Conservation (phyloP, 2,797 vertebrate genomes). For the Myotis myotis region DNA sequence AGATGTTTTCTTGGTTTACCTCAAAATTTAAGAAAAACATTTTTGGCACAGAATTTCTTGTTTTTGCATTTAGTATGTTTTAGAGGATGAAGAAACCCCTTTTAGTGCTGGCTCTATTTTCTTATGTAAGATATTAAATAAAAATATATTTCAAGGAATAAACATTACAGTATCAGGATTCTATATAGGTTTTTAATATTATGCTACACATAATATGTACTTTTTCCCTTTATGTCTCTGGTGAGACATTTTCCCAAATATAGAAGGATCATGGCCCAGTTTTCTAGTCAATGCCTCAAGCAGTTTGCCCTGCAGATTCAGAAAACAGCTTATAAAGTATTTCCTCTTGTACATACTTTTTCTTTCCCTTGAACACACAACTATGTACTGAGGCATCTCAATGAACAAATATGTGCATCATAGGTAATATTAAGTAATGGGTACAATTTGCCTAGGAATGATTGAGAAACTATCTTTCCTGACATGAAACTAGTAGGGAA, state of each 20-base stretch:
- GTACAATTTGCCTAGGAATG: not conserved
- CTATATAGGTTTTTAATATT: not conserved
- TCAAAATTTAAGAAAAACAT: constrained; percentile 43
- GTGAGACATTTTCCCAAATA: not conserved
- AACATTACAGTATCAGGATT: not conserved
- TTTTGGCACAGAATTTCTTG: not conserved
- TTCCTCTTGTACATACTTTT: not conserved
- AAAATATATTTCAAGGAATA: not conserved
- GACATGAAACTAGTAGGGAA: not conserved
- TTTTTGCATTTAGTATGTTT: constrained; percentile 29
- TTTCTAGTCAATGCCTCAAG: not conserved
- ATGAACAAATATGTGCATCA: not conserved
- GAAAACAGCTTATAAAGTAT: not conserved
- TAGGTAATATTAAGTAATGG: not conserved
- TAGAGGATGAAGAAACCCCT: not conserved
- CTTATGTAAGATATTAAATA: constrained; percentile 20
- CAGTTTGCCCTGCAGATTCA: not conserved
- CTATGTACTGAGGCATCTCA: not conserved
- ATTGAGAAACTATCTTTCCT: not conserved
- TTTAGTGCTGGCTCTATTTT: constrained; percentile 5
- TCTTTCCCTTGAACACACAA: not conserved
- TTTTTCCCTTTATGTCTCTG: not conserved
- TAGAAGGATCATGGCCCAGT: not conserved
- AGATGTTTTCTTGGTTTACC: constrained; percentile 19
- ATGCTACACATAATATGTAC: not conserved